Evolutionary conservation across 2,888 invertebrate genomes (phyloP), one percentile per base, ranked within the genome.

Genomic region (Ischnura elegans): DNA sequence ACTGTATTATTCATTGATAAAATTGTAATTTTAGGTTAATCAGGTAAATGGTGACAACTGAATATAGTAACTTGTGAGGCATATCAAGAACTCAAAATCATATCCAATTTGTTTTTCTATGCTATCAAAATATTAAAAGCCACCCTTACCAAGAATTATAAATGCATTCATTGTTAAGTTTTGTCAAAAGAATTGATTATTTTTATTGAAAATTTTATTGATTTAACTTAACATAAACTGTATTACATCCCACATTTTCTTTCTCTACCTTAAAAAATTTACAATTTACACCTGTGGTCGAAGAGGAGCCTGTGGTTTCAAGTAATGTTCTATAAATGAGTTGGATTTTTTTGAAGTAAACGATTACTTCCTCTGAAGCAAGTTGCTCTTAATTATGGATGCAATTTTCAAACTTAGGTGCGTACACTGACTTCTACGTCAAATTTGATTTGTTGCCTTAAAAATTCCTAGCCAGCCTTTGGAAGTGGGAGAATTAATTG

Each of bases 161-260:
- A n/a, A n/a, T n/a, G n/a, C n/a, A n/a, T n/a, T n/a, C n/a, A n/a
- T n/a, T n/a, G n/a, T n/a, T n/a, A n/a, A n/a, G n/a, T n/a, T 19
- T 51, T 51, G 19, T 51, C 19, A 36, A 42, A 85, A 43, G 2
- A 85, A 36, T 36, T 0, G 36, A 13, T 5, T n/a, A n/a, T 13
- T 85, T 8, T 85, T n/a, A 46, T 86, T 43, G 2, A 86, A 43
- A 85, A 86, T 8, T 86, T 86, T 86, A 86, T 86, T 86, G 2
- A 45, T 6, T 43, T 46, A 86, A 46, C 86, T 86, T 86, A 85
- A 43, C n/a, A 21, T 21, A 86, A 45, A 46, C 13, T 46, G 25
- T 3, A 45, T 25, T 43, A 45, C 86, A 86, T 45, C 86, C 86
- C 42, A 21, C 42, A 43, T 21, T 36, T 85, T 43, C 13, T 85